Evolutionary conservation across 2,797 vertebrate species (phyloP).

Genomic region (Oreochromis grahami): DNA sequence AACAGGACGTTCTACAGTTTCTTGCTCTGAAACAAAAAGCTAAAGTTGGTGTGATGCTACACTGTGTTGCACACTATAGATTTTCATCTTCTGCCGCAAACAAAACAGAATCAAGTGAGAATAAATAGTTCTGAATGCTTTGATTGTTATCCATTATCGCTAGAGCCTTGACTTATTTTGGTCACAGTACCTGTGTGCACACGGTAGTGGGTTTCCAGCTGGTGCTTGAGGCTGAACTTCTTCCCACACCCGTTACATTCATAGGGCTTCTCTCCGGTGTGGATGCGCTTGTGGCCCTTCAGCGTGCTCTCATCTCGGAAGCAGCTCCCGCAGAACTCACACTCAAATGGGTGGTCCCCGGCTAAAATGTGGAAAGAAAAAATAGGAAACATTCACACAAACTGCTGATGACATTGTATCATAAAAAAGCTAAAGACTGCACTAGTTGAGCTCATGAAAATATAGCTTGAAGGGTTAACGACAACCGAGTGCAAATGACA

Average conservation of each 20-base stretch:
- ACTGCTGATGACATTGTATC: background rate
- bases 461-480: background rate
- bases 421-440: background rate
- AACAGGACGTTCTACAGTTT: background rate
- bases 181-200: conserved; percentile 89
- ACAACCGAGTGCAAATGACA: background rate
- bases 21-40: background rate
- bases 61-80: background rate
- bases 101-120: background rate
- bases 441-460: background rate
- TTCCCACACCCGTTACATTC: conserved; percentile 98
- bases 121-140: background rate
- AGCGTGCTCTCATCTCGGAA: conserved; percentile 97
- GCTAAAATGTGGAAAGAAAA: conserved; percentile 29
- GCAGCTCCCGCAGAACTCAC: conserved; percentile 98
- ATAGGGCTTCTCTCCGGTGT: conserved; percentile 97
- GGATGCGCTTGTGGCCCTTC: conserved; percentile 98
- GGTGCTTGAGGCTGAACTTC: conserved; percentile 99
- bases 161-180: background rate
- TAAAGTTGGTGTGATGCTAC: background rate
- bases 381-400: background rate
- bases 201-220: conserved; percentile 98
- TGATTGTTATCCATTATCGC: background rate
- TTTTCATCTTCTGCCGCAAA: background rate
- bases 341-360: conserved; percentile 95